Base-by-base conservation (phyloP, 2,797 vertebrate species). In the Chrysocyon brachyurus region DNA sequence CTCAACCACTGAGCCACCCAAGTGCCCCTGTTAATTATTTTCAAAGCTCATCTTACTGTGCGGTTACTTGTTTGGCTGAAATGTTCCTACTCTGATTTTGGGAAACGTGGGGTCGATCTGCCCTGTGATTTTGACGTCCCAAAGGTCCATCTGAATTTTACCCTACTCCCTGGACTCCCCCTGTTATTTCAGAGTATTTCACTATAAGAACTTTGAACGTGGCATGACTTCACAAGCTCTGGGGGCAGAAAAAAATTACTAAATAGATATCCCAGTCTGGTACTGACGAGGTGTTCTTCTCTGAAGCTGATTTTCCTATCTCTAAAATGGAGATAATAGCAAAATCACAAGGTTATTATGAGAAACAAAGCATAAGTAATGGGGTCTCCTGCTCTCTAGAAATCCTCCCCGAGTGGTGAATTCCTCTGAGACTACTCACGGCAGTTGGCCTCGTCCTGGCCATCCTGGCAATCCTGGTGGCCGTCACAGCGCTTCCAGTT, bases 401-500 rank as follows among this genome's bases (percentile, higher is more conserved):
- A 40, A 46, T 72, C 19, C 22, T 31, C 28, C 89, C 31, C 4
- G 2, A 17, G 90, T 46, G 7, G 4, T 8, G 21, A 17, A 26
- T 1, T 7, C 3, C 33, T 0, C 33, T 1, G 33, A 2, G 2
- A 7, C 12, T 75, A 99, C 99, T 99, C 97, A 99, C 99, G 99
- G 98, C 99, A 99, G 94, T 95, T 98, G 82, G 98, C 98, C 98
- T 99, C 99, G 0, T 99, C 99, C 0, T 99, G 99, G 86, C 99
- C 99, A 0, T 99, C 99, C 98, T 98, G 99, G 97, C 99, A 99
- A 97, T 99, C 99, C 22, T n/a, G 52, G 24, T 97, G 99, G 0
- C 99, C 99, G 0, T 99, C 99, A 0, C 99, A 99, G 14, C 98
- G 99, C 98, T 99, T 99, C 99, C 99, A 99, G 98, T 99, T 99